Evolutionary conservation across 2,888 invertebrate genomes (phyloP), one percentile per base, ranked within the genome.

Genomic region (Agrenia bidenticulata): DNA sequence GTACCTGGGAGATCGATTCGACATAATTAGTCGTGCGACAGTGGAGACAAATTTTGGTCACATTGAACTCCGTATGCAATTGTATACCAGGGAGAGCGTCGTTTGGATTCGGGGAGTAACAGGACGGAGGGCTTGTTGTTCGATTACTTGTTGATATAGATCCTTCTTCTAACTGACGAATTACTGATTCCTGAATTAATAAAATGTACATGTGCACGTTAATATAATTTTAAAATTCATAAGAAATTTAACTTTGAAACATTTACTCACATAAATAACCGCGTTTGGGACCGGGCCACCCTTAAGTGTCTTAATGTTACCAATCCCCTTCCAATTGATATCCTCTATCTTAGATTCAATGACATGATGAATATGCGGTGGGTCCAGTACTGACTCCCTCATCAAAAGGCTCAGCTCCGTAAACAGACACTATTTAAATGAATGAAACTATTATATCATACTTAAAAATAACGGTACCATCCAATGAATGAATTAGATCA

Each of bases 41-140:
- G 23, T 73, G 70, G 27, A 74, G 66, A 39, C 74, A 74, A 13
- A 74, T 73, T 63, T 74, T 74, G 2, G 74, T 74, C 19, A 73
- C 67, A 57, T 71, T 73, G 57, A 70, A 73, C 60, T 73, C 73
- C 11, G 64, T 66, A 54, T 73, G 65, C 13, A 69, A 45, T 45
- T 65, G 60, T 21, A 69, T 41, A 1, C 57, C 61, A 23, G 42
- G 23, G 13, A 53, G 4, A 7, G 27, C 21, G 7, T 51, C 24
- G 23, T 24, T 4, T 45, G 15, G 45, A 45, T 15, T 45, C 45
- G 45, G 45, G 5, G 45, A 4, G 4, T 45, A 15, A 15, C 15
- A 17, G 7, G n/a, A 11, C 17, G 62, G 19, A 51, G 56, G 62
- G 42, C 51, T 61, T 17, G 63, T n/a, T n/a, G n/a, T 57, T 26